Evolutionary conservation across 1,140 invertebrate genomes (phyloP).

Genomic region (Danaus plexippus): DNA sequence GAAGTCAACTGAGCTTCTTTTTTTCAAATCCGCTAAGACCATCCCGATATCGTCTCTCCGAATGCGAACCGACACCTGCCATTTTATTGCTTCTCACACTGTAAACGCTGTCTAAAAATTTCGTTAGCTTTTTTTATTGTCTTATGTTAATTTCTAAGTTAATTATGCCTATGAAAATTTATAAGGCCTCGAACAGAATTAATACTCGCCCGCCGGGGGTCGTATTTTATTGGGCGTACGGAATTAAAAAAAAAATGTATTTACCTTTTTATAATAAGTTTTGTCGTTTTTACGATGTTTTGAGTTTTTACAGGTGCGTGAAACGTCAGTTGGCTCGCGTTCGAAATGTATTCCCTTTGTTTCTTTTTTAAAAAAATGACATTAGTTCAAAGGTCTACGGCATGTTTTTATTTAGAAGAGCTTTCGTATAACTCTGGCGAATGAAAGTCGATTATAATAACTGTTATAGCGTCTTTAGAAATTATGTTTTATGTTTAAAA

Average conservation of each 20-base stretch:
- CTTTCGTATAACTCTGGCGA: no score
- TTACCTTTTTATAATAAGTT: slow-evolving; percentile 33
- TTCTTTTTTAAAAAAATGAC: slow-evolving; percentile 41
- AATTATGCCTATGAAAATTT: slow-evolving; percentile 71
- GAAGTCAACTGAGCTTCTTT: slow-evolving; percentile 45
- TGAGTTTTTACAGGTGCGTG: slow-evolving; percentile 40
- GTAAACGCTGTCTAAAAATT: slow-evolving; percentile 64
- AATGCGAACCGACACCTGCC: slow-evolving; percentile 42
- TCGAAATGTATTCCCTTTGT: slow-evolving; percentile 61
- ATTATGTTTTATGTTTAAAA: no score
- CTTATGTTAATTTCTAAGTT: slow-evolving; percentile 70
- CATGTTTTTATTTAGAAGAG: slow-evolving; percentile 8
- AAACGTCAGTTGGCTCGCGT: slow-evolving; percentile 51
- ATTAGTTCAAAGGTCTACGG: slow-evolving; percentile 48
- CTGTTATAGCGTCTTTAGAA: no score
- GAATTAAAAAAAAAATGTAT: slow-evolving; percentile 39
- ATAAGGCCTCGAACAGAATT: slow-evolving; percentile 61
- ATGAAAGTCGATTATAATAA: no score
- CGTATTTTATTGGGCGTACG: slow-evolving; percentile 47
- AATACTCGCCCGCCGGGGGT: slow-evolving; percentile 54
- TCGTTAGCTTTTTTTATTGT: slow-evolving; percentile 65
- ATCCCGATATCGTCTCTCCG: slow-evolving; percentile 24
- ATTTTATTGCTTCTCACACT: slow-evolving; percentile 55
- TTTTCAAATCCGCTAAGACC: slow-evolving; percentile 59
- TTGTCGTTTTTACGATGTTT: slow-evolving; percentile 40